Base-by-base conservation (phyloP, 2,113 vertebrate genomes). In the Alethe castanea region DNA sequence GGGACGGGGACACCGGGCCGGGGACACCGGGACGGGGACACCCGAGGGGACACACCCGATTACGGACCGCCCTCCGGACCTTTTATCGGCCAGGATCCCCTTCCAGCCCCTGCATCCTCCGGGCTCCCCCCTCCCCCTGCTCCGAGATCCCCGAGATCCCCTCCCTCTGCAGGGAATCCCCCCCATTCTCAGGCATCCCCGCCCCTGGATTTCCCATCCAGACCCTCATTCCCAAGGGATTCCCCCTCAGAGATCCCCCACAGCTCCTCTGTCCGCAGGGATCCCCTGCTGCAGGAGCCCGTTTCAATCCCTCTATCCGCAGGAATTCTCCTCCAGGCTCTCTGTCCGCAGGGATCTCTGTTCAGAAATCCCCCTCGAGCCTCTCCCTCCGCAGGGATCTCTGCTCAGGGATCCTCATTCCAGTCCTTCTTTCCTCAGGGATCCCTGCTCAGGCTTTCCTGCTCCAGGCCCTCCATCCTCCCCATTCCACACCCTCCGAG, bases 51-150 rank as follows among this genome's bases (percentile, higher is more conserved):
- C n/a, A 35, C 50, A 72, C 8, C 22, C 14, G 28, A 9, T n/a
- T 13, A 17, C 4, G 8, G 52, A 25, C 20, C 3, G 4, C 13
- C 1, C 28, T 54, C 8, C 16, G 35, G 35, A 12, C 3, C 4
- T 24, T 48, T 22, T 10, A 6, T 38, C 28, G 18, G 2, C 19
- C 14, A 9, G 42, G 19, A 31, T 48, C 26, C 2, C 44, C 22
- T 10, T 50, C 48, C 48, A 50, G 24, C 48, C 48, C 24, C 28
- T 26, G 22, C 17, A 29, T 31, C 4, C 33, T 12, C 61, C 24
- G 20, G 15, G 19, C 8, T 33, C 18, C 10, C 17, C 59, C 11
- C 76, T 42, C 38, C 6, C 6, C 26, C n/a, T 2, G 9, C 6
- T 6, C 12, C 7, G 3, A 17, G 33, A 12, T 7, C 17, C 40